Base-by-base conservation (phyloP, 2,888 invertebrate genomes). In the Amphiduros pacificus region DNA sequence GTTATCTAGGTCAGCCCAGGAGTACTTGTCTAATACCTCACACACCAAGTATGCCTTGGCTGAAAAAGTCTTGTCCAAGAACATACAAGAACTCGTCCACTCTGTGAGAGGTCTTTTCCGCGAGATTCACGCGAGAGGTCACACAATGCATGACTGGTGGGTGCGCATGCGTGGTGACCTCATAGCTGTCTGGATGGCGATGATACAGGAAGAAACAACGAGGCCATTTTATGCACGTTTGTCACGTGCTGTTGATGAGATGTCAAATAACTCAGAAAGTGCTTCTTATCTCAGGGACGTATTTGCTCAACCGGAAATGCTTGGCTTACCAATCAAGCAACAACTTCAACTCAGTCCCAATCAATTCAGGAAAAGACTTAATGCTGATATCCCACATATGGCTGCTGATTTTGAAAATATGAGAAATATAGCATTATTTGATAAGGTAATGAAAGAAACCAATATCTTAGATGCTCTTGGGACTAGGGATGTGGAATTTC, bases 111-210 rank as follows among this genome's bases (percentile, higher is more conserved):
- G 65, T 32, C 73, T 74, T 59, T 74, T 74, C 49, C 66, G 63
- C 48, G 74, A 74, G 29, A 49, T 76, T 3, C 55, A 73, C 40
- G 66, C 71, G n/a, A 67, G 75, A 29, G 74, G 74, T 5, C 72
- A 71, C 17, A 64, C 63, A 26, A 59, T 76, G 1, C 69, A 59
- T 57, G 73, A 73, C 57, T 67, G 60, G 36, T 74, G 73, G 74
- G 63, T 64, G 11, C 36, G 64, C 2, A 32, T 76, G 5, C 27
- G 59, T 1, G 51, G 56, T 17, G 65, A 64, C 20, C 64, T 64
- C 1, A 59, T 54, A 1, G 52, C 52, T 6, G 69, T 76, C 17
- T 76, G 75, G 75, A 60, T 63, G 3, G 55, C 31, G 9, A 66
- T 74, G 6, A 44, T 75, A 3, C 63, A 68, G 11, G 75, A 76